Base-by-base conservation (phyloP, 1,140 invertebrate species). In the Spodoptera litura region DNA sequence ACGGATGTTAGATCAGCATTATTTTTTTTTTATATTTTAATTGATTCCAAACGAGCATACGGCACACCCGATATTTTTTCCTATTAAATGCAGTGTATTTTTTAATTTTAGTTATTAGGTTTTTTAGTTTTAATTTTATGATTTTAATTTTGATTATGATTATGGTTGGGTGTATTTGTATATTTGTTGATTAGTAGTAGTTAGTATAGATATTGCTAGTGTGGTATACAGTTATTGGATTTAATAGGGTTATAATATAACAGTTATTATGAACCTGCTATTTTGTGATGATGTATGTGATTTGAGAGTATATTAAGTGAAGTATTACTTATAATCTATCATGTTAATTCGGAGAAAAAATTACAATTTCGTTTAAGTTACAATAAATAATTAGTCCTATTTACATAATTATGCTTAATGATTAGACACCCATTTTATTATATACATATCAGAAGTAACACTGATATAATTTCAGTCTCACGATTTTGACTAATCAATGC, bases 31-130 rank as follows among this genome's bases (percentile, higher is more conserved):
- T 75, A 52, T 62, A 52, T 58, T 38, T 31, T 64, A 75, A 75
- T 75, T 62, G 73, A 62, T 75, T 64, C 20, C 11, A 64, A 75
- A 75, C 72, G 20, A 74, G 58, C 73, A 75, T 75, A 75, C 59
- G 49, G 73, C 59, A 75, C 73, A 75, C 49, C 20, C 20, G 35
- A 59, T 44, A 44, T 44, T 73, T 61, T 59, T 52, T 20, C 9
- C 31, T 53, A 53, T 58, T 53, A 61, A n/a, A 27, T 71, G 52
- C 38, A 49, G 64, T 52, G 53, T 51, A 5, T 68, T 52, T 52
- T 75, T 62, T 75, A 31, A 49, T 64, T 59, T 25, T 44, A 27
- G 15, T 12, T 59, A 59, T 38, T 27, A 25, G 35, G 44, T 59
- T 73, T 75, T 68, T 25, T 68, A 68, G 38, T 51, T 27, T 61